Conservation (phyloP, 2,113 vertebrate species). For the Monarcha castaneiventris region DNA sequence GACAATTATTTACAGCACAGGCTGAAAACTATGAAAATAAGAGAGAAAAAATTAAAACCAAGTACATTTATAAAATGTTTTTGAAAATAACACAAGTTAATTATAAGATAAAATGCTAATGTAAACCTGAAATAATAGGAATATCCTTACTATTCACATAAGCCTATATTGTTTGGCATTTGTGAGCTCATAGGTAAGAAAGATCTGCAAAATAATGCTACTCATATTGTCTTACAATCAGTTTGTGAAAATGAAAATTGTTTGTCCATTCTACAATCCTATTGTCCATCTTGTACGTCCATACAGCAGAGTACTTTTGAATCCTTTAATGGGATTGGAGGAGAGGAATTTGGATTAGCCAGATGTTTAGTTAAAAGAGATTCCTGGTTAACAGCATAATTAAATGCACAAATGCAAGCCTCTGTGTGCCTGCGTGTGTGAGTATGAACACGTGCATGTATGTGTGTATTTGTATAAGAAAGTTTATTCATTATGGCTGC, state of each 20-base stretch:
- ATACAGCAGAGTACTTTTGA: neutral
- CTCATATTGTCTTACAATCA: neutral
- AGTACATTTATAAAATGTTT: neutral
- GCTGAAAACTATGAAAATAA: neutral
- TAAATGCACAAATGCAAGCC: neutral
- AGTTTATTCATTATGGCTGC: neutral
- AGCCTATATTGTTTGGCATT: neutral
- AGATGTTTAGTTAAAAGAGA: neutral
- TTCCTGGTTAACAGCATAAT: neutral
- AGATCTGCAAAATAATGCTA: neutral
- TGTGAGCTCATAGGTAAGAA: neutral
- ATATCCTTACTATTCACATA: neutral
- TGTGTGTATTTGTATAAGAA: neutral
- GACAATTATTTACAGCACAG: neutral
- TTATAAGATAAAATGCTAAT: neutral
- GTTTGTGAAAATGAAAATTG: neutral
- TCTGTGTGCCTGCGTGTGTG: neutral
- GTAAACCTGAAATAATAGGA: neutral
- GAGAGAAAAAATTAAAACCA: neutral
- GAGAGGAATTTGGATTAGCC: neutral
- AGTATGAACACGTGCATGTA: rapidly evolving
- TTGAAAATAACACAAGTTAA: neutral
- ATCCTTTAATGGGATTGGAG: neutral
- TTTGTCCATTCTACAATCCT: neutral
- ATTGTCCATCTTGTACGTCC: neutral